Evolutionary conservation across 2,888 invertebrate genomes (phyloP), one percentile per base, ranked within the genome.

Genomic region (Philhelius pedissequus): DNA sequence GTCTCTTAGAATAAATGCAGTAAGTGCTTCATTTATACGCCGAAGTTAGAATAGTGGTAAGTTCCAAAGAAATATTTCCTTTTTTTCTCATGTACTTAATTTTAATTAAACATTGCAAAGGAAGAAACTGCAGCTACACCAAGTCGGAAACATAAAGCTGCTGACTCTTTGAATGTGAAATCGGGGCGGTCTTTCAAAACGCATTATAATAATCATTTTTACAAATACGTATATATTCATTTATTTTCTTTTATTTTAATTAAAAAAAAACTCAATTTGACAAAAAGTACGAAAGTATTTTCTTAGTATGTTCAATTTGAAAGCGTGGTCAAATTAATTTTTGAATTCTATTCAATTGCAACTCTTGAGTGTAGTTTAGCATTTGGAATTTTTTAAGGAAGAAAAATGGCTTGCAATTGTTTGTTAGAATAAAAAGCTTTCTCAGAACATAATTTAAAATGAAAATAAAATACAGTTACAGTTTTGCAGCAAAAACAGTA

Each of bases 91-190:
- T 5, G 9, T 1, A 7, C 25, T 13, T n/a, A 9, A 18, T 20
- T 18, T 48, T n/a, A n/a, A 25, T 25, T n/a, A 3, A 48, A 20
- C 8, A 13, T 56, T 56, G 1, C 6, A 56, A 15, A 40, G 6
- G 87, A 90, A 77, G 86, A 86, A 69, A 86, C 89, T 11, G 7
- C 87, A 22, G 86, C 87, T 3, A 73, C 84, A 1, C 68, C 87
- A 13, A 90, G 89, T 64, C 89, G 89, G 18, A 90, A 90, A 80
- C 92, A 94, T 9, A 92, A 93, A n/a, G 93, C 92, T 83, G 92
- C 92, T 73, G 94, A 93, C 86, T 92, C 93, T 7, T 92, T 93
- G 88, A 94, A 94, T 87, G 94, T 93, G 52, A 91, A 91, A 80
- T 91, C 91, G 0, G 91, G 91, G 52, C 91, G 92, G n/a, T n/a